Base-by-base conservation (phyloP, 2,888 invertebrate genomes). In the Tetranychus piercei region DNA sequence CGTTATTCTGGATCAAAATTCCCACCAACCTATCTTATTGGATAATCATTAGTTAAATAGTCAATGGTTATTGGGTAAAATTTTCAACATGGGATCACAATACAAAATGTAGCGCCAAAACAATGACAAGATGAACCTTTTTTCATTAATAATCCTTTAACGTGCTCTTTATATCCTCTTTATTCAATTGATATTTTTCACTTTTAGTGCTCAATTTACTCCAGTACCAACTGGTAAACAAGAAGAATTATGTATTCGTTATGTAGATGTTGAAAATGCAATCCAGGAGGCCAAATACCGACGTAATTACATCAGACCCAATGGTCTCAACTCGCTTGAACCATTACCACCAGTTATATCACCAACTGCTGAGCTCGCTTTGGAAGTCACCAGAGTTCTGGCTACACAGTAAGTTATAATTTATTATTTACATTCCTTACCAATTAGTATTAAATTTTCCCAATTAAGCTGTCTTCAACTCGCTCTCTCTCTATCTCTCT, bases 331-430 rank as follows among this genome's bases (percentile, higher is more conserved):
- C 71, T 74, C 70, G 45, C 80, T 89, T 91, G 77, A 99, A 97
- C 83, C 92, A 88, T 86, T 97, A 96, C 85, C 95, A 96, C 84
- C 88, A 89, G 80, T 89, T 90, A 75, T 86, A 96, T 73, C 97
- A 90, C 83, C 89, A 90, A 79, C 82, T 86, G 78, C 75, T 9
- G 78, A 78, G 72, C 74, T 78, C 11, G 74, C 72, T 9, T 74
- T 76, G 15, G 75, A 75, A 67, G 76, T 75, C 1, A 78, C 78
- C 20, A 45, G 73, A 74, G 75, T 77, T 20, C 44, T 78, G 44
- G 55, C 77, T 69, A 6, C 75, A 55, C 64, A 72, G 72, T 77
- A 22, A 65, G 65, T 22, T 66, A 8, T 44, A 11, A 43, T 66
- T 20, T 44, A 11, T 65, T 67, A 20, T 55, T 64, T 45, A 15